A percentile compares a stretch with the other conserved stretches of the same genome.
Conservation (phyloP, 2,888 invertebrate species). For the Meghimatium bilineatum region DNA sequence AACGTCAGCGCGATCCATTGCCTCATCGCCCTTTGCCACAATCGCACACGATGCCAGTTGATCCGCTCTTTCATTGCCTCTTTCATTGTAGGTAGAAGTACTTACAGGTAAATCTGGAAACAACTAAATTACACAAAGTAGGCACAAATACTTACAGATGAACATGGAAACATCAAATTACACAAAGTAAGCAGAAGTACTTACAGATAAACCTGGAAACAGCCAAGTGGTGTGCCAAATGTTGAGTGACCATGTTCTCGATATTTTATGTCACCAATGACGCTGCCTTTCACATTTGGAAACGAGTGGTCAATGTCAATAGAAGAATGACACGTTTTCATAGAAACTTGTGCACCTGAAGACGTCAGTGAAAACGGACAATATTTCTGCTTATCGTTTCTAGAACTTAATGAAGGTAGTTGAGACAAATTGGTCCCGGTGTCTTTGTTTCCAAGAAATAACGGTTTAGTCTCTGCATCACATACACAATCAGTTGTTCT, state of each 20-base stretch:
- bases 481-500: background rate
- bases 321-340: background rate
- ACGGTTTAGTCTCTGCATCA: background rate
- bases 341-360: background rate
- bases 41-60: no score
- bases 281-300: background rate
- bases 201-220: constrained; percentile 17
- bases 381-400: background rate
- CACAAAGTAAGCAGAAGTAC: no score
- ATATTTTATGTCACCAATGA: background rate
- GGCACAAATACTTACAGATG: background rate
- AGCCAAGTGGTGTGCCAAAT: background rate
- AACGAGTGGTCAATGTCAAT: background rate
- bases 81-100: no score
- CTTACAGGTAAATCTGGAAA: constrained; percentile 17
- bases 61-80: no score
- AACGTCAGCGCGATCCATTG: no score
- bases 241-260: background rate
- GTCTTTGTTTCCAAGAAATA: background rate
- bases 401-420: background rate
- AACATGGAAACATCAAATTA: constrained; percentile 10
- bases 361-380: background rate
- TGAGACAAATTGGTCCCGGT: background rate
- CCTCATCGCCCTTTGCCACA: no score
- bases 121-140: background rate